phyloP scores from a whole-genome alignment of 2,113 vertebrate species.

The Tychaedon coryphoeus region DNA sequence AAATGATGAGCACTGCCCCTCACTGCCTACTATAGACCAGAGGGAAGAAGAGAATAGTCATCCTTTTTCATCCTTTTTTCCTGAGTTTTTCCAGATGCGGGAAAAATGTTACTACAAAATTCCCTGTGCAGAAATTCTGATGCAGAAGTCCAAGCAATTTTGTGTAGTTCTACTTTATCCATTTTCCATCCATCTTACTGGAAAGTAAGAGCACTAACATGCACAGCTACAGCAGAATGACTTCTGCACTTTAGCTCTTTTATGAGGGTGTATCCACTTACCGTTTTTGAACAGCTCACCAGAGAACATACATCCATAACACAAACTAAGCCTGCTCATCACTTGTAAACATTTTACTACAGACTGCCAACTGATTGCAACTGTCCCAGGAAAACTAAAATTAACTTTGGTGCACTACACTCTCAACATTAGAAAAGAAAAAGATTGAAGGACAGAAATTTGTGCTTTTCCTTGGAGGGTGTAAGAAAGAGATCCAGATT shows the following conservation, averaged over 20 bases:
- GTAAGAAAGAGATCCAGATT: background rate
- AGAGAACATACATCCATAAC: background rate
- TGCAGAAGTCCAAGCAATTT: background rate
- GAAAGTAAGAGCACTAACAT: background rate
- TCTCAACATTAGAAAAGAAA: background rate
- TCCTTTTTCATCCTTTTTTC: too few relatives aligned
- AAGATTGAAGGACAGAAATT: background rate
- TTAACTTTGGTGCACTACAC: too few relatives aligned
- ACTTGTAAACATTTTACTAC: background rate
- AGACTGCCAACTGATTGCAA: background rate
- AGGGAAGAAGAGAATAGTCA: background rate
- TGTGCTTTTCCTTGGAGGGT: background rate
- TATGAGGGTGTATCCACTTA: background rate
- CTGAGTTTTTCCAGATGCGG: background rate
- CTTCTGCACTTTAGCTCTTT: background rate
- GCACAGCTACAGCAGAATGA: background rate
- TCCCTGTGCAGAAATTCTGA: background rate
- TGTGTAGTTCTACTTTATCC: background rate
- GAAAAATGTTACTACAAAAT: background rate
- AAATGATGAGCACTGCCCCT: background rate
- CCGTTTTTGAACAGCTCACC: background rate
- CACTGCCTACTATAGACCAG: background rate
- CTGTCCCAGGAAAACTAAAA: background rate
- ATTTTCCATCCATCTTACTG: background rate
- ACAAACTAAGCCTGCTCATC: background rate